Percentiles rank a stretch among this genome's conserved stretches.
These are phyloP conservation scores for Oryctes rhinoceros DNA, from an alignment of 1,140 invertebrate genomes.

Conservation along the genomic window DNA sequence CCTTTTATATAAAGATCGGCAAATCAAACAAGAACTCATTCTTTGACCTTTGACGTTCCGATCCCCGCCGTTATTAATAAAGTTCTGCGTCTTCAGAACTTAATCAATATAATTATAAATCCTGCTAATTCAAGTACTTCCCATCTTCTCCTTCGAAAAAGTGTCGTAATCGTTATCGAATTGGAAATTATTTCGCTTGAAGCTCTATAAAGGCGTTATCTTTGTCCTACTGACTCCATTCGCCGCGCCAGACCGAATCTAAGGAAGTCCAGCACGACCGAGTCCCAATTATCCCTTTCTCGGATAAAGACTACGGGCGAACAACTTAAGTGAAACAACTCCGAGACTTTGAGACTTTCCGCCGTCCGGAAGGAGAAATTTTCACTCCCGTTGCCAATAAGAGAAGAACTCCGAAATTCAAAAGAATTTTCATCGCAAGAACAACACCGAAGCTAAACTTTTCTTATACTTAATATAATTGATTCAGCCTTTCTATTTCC, in stretches of 20 bases:
- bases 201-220: neutral
- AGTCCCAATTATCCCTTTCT: constrained; percentile 16
- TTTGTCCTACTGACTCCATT: constrained; percentile 2
- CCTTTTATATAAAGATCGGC: too few relatives aligned
- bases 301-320: neutral
- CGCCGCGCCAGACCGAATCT: neutral
- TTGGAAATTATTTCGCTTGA: constrained; percentile 25
- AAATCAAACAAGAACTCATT: neutral
- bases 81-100: neutral
- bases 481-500: neutral
- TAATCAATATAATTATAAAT: constrained; percentile 17
- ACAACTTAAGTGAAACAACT: constrained; percentile 4
- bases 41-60: neutral
- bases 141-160: neutral
- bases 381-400: neutral
- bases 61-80: neutral
- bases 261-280: neutral
- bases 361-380: neutral
- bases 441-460: constrained; percentile 5
- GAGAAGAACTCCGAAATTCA: neutral
- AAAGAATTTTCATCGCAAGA: constrained; percentile 5
- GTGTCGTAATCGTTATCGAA: neutral
- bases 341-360: neutral
- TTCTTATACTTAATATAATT: constrained; percentile 23
- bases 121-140: neutral